Conservation (phyloP, 1,140 invertebrate species). For the Heliothis subflexa region DNA sequence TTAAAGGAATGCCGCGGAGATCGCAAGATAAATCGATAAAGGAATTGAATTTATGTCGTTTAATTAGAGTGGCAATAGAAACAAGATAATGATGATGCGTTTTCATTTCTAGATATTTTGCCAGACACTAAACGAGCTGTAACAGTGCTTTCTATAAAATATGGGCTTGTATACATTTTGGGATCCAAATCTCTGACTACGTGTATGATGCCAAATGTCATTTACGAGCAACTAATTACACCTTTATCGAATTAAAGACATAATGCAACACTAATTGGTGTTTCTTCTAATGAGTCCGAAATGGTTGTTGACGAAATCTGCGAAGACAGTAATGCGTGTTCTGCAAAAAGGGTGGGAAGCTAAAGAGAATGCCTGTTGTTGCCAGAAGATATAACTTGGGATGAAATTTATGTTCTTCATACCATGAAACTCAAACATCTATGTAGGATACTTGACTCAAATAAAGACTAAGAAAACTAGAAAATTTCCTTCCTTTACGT, state of each 20-base stretch:
- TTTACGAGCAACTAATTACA: slow-evolving; percentile 39
- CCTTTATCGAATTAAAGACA: slow-evolving; percentile 9
- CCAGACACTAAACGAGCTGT: not conserved
- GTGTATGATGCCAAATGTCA: slow-evolving; percentile 50
- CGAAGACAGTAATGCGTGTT: not conserved
- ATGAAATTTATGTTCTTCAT: too few relatives aligned
- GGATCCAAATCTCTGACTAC: slow-evolving; percentile 52
- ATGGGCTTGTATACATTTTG: slow-evolving; percentile 47
- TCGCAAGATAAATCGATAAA: not conserved
- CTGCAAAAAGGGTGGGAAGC: not conserved
- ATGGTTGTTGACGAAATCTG: not conserved
- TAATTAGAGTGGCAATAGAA: slow-evolving; percentile 3
- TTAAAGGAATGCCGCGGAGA: too few relatives aligned
- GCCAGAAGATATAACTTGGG: too few relatives aligned
- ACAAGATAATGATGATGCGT: not conserved
- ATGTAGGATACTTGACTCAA: too few relatives aligned
- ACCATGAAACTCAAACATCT: too few relatives aligned
- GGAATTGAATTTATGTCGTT: not conserved
- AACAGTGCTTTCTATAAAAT: slow-evolving; percentile 46
- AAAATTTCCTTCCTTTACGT: too few relatives aligned
- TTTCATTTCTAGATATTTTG: slow-evolving; percentile 12
- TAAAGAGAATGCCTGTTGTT: too few relatives aligned
- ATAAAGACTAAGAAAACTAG: too few relatives aligned
- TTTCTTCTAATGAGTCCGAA: not conserved
- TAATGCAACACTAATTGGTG: slow-evolving; percentile 14